Percentiles rank a stretch among this genome's conserved stretches.
phyloP scores from a whole-genome alignment of 2,113 vertebrate genomes.

The Phainopepla nitens region DNA sequence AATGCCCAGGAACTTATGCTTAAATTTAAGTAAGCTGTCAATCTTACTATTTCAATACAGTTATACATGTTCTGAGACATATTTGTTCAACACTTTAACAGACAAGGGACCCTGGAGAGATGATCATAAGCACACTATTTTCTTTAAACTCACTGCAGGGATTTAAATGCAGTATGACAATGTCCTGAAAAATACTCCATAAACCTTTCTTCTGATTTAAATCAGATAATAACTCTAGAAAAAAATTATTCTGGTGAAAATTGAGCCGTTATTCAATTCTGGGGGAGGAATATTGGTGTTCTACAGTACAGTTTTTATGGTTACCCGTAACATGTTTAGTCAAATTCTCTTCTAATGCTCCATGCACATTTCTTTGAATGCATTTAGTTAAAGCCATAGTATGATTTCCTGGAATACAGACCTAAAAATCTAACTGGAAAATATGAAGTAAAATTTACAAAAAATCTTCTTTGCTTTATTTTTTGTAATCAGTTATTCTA shows the following conservation, averaged over 20 bases:
- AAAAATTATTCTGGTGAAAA: not conserved
- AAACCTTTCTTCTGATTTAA: not conserved
- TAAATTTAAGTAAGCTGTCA: not conserved
- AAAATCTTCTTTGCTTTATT: not conserved
- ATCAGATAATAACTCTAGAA: not conserved
- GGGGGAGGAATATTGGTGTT: not conserved
- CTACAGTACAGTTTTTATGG: not conserved
- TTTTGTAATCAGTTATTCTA: not conserved
- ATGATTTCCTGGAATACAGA: not conserved
- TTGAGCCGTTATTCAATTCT: not conserved
- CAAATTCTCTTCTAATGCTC: not conserved
- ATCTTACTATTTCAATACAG: not conserved
- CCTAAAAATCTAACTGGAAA: not conserved
- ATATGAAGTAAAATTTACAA: not conserved
- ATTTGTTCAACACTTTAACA: not conserved
- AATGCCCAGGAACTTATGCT: not conserved
- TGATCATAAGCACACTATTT: not conserved
- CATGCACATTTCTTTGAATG: not conserved
- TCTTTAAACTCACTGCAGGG: not conserved
- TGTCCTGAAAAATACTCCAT: not conserved
- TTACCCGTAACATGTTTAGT: not conserved
- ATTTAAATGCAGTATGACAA: not conserved
- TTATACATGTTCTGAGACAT: not conserved
- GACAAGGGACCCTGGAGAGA: not conserved
- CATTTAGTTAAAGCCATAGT: not conserved